A percentile compares a stretch with the other conserved stretches of the same genome.
Conservation (phyloP, 2,113 vertebrate genomes). For the Mobula birostris region DNA sequence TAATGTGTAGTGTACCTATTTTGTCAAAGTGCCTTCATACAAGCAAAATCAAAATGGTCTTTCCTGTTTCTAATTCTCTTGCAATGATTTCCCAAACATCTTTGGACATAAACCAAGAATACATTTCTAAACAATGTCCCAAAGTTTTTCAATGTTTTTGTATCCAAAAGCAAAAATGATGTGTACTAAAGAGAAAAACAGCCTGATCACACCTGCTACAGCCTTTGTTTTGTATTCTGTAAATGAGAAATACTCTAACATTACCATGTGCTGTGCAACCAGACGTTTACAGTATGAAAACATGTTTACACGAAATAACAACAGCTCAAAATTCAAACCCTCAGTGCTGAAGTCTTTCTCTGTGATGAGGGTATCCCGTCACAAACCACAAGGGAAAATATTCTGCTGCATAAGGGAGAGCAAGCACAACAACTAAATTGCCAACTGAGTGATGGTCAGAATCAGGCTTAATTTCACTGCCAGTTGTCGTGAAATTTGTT, state of each 20-base stretch:
- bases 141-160: not conserved
- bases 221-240: not conserved
- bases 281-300: not conserved
- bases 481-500: too few species aligned
- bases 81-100: not conserved
- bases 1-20: not conserved
- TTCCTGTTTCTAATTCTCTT: not conserved
- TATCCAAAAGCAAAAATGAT: not conserved
- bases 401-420: not conserved
- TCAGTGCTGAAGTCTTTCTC: not conserved
- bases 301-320: conserved; percentile 19
- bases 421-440: too few species aligned
- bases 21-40: not conserved
- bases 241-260: not conserved
- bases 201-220: not conserved
- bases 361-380: not conserved
- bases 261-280: conserved; percentile 2
- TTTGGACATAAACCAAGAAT: not conserved
- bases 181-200: not conserved
- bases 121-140: not conserved
- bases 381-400: not conserved
- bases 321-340: conserved; percentile 2
- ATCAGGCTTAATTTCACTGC: too few species aligned
- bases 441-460: too few species aligned
- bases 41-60: not conserved